A percentile compares a stretch with the other conserved stretches of the same genome.
Evolutionary conservation across 2,888 invertebrate species (phyloP).

Genomic region (Ochropleura plecta): DNA sequence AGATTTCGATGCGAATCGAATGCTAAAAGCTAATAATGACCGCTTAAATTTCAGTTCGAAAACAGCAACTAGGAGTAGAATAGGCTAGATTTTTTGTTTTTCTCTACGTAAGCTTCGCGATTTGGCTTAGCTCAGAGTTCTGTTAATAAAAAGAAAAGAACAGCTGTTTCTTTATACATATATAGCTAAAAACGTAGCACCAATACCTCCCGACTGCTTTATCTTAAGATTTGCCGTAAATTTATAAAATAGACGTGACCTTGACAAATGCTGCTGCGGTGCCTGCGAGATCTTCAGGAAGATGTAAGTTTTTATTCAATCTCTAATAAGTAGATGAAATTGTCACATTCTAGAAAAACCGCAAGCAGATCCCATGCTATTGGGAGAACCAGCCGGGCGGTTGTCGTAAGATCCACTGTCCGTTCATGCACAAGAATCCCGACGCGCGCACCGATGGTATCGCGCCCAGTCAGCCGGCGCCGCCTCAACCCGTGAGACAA

Average conservation of each 20-base stretch:
- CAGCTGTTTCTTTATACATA: neutral
- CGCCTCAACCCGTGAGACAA: conserved; percentile 68
- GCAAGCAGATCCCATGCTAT: conserved; percentile 95
- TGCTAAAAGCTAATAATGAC: neutral
- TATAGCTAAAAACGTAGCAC: neutral
- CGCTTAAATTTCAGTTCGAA: neutral
- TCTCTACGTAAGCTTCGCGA: neutral
- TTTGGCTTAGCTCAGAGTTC: neutral
- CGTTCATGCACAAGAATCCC: conserved; percentile 93
- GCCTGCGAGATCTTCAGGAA: neutral
- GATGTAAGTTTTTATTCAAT: conserved; percentile 12
- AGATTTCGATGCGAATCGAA: conserved; percentile 12
- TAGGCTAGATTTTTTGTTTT: neutral
- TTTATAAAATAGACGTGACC: neutral
- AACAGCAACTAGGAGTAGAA: neutral
- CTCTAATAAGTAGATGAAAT: conserved; percentile 18
- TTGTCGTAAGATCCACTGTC: conserved; percentile 96
- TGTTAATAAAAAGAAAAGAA: neutral
- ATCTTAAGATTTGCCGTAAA: neutral
- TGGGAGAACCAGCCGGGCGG: conserved; percentile 97
- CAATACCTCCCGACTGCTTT: neutral
- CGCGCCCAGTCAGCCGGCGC: conserved; percentile 84
- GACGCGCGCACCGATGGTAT: conserved; percentile 88
- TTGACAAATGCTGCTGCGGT: neutral
- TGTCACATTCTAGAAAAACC: conserved; percentile 92